Evolutionary conservation across 2,888 invertebrate species (phyloP).

Genomic region (Melieria crassipennis): DNA sequence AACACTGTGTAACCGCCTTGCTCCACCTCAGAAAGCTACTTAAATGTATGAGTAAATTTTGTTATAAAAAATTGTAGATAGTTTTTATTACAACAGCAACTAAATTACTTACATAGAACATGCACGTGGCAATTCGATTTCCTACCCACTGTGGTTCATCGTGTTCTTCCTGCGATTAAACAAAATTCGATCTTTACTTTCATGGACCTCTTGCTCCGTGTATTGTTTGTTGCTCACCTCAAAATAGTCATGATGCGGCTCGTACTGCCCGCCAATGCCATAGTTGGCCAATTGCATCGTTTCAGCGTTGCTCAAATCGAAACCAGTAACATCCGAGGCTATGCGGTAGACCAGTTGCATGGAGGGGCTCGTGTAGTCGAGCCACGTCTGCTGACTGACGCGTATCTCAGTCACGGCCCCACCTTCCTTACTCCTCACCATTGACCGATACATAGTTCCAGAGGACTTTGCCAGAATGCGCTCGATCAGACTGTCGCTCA

Average conservation of each 20-base stretch:
- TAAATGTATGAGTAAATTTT: background rate
- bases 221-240: constrained; percentile 64
- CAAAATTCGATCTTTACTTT: background rate
- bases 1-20: constrained; percentile 98
- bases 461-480: constrained; percentile 51
- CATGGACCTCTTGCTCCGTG: no score
- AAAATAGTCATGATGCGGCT: constrained; percentile 92
- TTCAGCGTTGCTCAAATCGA: constrained; percentile 86
- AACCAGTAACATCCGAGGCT: constrained; percentile 79
- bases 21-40: constrained; percentile 93
- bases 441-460: constrained; percentile 42
- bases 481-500: constrained; percentile 85
- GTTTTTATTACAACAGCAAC: background rate
- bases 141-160: constrained; percentile 33
- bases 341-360: constrained; percentile 34
- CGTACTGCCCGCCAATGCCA: constrained; percentile 97
- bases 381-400: constrained; percentile 53
- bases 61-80: background rate
- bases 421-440: background rate
- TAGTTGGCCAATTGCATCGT: constrained; percentile 97
- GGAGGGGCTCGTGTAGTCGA: constrained; percentile 40
- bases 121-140: constrained; percentile 90
- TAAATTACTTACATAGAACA: constrained; percentile 86
- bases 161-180: constrained; percentile 4
- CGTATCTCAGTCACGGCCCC: constrained; percentile 40